Base-by-base conservation (phyloP, 2,888 invertebrate genomes). In the Eurois occulta region DNA sequence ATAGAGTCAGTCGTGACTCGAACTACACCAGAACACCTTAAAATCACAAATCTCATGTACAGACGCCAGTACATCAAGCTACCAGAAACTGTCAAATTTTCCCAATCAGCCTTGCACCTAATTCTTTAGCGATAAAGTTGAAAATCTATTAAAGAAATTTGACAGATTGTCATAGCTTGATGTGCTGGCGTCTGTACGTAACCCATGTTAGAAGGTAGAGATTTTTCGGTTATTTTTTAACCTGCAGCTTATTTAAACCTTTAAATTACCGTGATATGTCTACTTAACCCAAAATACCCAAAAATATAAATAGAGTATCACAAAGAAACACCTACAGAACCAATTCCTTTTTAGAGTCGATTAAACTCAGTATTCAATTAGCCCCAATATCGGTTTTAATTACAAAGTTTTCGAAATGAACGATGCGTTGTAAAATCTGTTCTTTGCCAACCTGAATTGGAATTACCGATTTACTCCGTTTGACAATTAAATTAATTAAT, bases 401-500 rank as follows among this genome's bases (percentile, higher is more conserved):
- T 58, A 74, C 35, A 60, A 74, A 64, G 46, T 78, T 78, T 32
- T 46, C 62, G 52, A 69, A 74, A 81, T 66, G n/a, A 78, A 52
- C 43, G 46, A 66, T 72, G 24, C 60, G 60, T 75, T 75, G 38
- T 64, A 70, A 80, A 80, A 78, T 72, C 48, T 58, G 60, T 81
- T 72, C 55, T 72, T 79, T 41, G 52, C 46, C 66, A 70, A 64
- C 32, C 35, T 85, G 76, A 72, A 79, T 80, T 70, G n/a, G 68
- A 77, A 85, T 72, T 74, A 71, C 76, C 62, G 69, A 75, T 77
- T 83, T 67, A 83, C 64, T 78, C 72, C 75, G 28, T 71, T 70
- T 60, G 16, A 41, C n/a, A 67, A 78, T 75, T 48, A 41, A 58
- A 83, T 73, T 72, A 76, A 80, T 84, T 80, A 80, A 75, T 70